A percentile compares a stretch with the other conserved stretches of the same genome.
phyloP scores from a whole-genome alignment of 2,888 invertebrate species.

The Pollenia angustigena region DNA sequence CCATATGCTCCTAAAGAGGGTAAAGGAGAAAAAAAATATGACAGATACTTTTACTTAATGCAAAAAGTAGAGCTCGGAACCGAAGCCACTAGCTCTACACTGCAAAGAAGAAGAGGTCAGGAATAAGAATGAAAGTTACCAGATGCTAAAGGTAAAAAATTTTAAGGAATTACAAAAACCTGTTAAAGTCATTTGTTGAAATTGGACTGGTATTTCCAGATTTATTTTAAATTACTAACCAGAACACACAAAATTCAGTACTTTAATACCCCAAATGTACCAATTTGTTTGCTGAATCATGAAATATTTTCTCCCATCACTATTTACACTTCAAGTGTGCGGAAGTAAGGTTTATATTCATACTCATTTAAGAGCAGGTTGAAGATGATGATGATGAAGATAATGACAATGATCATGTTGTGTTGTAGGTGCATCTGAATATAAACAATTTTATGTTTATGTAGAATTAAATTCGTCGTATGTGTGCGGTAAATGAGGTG shows the following conservation, averaged over 20 bases:
- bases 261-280: background rate
- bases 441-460: constrained; percentile 46
- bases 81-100: too few relatives aligned
- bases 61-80: too few relatives aligned
- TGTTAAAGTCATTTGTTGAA: too few relatives aligned
- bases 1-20: too few relatives aligned
- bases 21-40: too few relatives aligned
- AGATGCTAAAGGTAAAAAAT: too few relatives aligned
- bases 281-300: background rate
- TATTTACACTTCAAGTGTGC: background rate
- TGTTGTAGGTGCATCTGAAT: constrained; percentile 31
- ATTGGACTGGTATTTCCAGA: too few relatives aligned
- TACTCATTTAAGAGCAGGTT: constrained; percentile 10
- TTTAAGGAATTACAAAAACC: too few relatives aligned
- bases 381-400: background rate
- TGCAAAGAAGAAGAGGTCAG: too few relatives aligned
- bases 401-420: constrained; percentile 55
- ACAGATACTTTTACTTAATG: too few relatives aligned
- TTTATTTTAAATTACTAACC: too few relatives aligned
- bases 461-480: constrained; percentile 44
- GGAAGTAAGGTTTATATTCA: constrained; percentile 31
- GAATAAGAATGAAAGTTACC: too few relatives aligned
- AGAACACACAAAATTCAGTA: background rate
- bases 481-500: constrained; percentile 52
- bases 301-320: constrained; percentile 6